Base-by-base conservation (phyloP, 2,888 invertebrate genomes). In the Chorisops tibialis region DNA sequence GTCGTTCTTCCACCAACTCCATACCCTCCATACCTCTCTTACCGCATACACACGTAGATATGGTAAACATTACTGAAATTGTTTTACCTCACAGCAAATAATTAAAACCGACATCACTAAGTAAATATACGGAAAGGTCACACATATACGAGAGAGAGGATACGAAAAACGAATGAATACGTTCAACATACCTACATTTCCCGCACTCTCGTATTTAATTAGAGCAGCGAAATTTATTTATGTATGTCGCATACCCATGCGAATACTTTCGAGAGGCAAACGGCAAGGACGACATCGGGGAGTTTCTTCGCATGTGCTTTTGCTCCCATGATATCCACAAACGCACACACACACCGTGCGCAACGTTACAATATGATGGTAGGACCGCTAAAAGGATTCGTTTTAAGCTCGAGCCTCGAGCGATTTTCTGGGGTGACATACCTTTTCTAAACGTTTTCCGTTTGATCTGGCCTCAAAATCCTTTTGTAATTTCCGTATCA, bases 81-180 rank as follows among this genome's bases (percentile, higher is more conserved):
- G 38, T 39, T 52, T 39, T 52, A 52, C 52, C 52, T 52, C 39
- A 52, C 38, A 52, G 52, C 52, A 52, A 52, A 52, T 52, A 52
- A 52, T 52, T 52, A 52, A 52, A 52, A 52, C 52, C 52, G 52
- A 52, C 52, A 52, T 52, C 19, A 52, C 38, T 52, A 52, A 52
- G 39, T 18, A 52, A 52, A 52, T 37, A 52, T 19, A 52, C 21
- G 52, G 18, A 21, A 52, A 38, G 52, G 38, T 52, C 39, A 35
- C 50, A 35, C 35, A 35, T 22, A 22, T 48, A 22, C 16, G 50
- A n/a, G n/a, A n/a, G n/a, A n/a, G n/a, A n/a, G n/a, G n/a, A n/a
- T n/a, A n/a, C n/a, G n/a, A n/a, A n/a, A n/a, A n/a, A n/a, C n/a
- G n/a, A 7, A 5, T 16, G 18, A 24, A 19, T 45, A 45, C 11